These are phyloP conservation scores for Chloroceryle inda DNA, from an alignment of 2,797 vertebrate species.

Conservation along the genomic window DNA sequence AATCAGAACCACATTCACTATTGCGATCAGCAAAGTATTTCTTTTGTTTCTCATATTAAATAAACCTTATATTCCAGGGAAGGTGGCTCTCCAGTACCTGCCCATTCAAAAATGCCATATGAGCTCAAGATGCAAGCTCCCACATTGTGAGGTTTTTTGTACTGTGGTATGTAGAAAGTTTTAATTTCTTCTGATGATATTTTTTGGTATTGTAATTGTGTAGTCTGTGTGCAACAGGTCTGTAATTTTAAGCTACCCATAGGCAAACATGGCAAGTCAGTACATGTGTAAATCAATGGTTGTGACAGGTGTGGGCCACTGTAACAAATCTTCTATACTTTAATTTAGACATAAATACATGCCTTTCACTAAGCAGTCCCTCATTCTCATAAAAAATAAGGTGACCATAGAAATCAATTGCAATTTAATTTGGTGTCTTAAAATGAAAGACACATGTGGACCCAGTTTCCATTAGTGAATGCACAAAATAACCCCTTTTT, in stretches of 20 bases:
- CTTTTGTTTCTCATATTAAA: background rate
- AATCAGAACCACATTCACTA: background rate
- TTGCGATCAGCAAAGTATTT: background rate
- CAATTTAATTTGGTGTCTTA: constrained; percentile 53
- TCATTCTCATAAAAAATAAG: background rate
- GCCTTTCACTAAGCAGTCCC: constrained; percentile 13
- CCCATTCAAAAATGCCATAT: background rate
- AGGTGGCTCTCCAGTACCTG: background rate
- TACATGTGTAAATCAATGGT: constrained; percentile 37
- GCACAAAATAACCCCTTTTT: constrained; percentile 1
- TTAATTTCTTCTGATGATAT: background rate
- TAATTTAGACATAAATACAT: constrained; percentile 54
- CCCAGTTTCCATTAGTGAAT: background rate
- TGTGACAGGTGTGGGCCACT: constrained; percentile 40
- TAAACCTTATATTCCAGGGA: background rate
- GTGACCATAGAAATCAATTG: constrained; percentile 16
- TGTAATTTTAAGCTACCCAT: constrained; percentile 62
- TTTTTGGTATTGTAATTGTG: constrained; percentile 16
- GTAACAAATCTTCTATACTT: constrained; percentile 42
- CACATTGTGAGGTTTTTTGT: background rate
- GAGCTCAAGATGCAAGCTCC: background rate
- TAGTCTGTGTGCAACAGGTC: background rate
- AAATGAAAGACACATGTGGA: constrained; percentile 63
- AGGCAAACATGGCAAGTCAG: constrained; percentile 48
- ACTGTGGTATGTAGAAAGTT: constrained; percentile 46